Evolutionary conservation across 64 coral and sea anemone species (phyloP).

Genomic region (Acropora yongei): DNA sequence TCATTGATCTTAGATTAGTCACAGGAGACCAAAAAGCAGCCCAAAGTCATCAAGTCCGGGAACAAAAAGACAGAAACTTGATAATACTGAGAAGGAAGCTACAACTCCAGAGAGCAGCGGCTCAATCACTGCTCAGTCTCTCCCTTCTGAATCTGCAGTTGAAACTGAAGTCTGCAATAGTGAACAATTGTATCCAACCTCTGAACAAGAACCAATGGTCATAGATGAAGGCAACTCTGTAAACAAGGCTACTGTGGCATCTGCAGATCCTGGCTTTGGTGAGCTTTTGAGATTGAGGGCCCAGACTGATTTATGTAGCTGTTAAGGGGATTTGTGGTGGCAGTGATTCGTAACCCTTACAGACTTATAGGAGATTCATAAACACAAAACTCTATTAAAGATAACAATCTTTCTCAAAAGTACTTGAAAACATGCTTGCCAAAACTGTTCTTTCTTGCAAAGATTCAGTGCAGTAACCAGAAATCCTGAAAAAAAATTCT

Average conservation of each 20-base stretch:
- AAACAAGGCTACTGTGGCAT: neutral
- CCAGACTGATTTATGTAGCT: too few relatives aligned
- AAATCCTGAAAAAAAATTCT: too few relatives aligned
- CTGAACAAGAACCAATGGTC: neutral
- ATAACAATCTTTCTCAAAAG: too few relatives aligned
- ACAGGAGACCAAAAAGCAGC: neutral
- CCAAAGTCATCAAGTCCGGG: conserved; percentile 17
- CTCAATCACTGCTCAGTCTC: neutral
- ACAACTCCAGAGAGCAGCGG: neutral
- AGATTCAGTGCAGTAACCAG: too few relatives aligned
- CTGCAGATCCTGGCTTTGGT: conserved; percentile 7
- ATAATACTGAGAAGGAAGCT: neutral
- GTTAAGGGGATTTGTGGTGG: too few relatives aligned
- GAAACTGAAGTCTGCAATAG: neutral
- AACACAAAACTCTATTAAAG: too few relatives aligned
- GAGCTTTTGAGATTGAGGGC: neutral
- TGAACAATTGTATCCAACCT: neutral
- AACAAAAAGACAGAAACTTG: conserved; percentile 39
- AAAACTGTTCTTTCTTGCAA: too few relatives aligned
- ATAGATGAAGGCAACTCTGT: neutral
- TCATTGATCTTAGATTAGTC: neutral
- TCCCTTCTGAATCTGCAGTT: neutral
- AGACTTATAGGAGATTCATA: too few relatives aligned
- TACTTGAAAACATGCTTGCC: too few relatives aligned
- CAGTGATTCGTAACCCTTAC: too few relatives aligned